Percentiles rank a stretch among this genome's conserved stretches.
Evolutionary conservation across 2,113 vertebrate species (phyloP).

Genomic region (Atrichornis clamosus): DNA sequence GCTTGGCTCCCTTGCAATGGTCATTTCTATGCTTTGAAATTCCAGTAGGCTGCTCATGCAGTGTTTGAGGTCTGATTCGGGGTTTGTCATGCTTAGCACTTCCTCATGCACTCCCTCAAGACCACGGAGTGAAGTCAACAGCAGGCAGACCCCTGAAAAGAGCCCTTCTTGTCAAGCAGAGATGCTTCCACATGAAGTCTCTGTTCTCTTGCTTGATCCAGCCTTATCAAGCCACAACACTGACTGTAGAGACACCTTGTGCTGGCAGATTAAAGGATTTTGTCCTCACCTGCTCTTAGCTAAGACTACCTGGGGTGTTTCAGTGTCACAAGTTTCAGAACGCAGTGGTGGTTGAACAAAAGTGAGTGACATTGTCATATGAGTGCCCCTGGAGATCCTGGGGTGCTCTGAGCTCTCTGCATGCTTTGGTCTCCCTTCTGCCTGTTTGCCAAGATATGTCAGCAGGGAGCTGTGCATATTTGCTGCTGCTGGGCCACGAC

Average conservation of each 20-base stretch:
- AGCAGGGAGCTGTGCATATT: neutral
- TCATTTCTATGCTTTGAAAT: neutral
- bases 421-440: neutral
- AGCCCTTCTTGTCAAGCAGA: neutral
- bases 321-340: neutral
- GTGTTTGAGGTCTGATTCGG: neutral
- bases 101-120: neutral
- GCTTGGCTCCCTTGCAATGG: neutral
- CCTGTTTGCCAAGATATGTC: neutral
- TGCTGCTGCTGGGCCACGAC: neutral
- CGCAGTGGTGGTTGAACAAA: neutral
- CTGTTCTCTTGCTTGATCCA: neutral
- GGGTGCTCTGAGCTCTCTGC: neutral
- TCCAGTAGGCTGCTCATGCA: neutral
- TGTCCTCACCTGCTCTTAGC: neutral
- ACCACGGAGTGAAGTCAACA: neutral
- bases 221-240: neutral
- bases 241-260: neutral
- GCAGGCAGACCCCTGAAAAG: neutral
- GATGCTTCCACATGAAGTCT: neutral
- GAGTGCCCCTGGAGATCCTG: neutral
- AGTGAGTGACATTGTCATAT: neutral
- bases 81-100: neutral
- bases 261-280: neutral
- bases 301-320: neutral